Percentiles rank a stretch among this genome's conserved stretches.
phyloP scores from a whole-genome alignment of 2,113 vertebrate species.

The Corydoras sp. region DNA sequence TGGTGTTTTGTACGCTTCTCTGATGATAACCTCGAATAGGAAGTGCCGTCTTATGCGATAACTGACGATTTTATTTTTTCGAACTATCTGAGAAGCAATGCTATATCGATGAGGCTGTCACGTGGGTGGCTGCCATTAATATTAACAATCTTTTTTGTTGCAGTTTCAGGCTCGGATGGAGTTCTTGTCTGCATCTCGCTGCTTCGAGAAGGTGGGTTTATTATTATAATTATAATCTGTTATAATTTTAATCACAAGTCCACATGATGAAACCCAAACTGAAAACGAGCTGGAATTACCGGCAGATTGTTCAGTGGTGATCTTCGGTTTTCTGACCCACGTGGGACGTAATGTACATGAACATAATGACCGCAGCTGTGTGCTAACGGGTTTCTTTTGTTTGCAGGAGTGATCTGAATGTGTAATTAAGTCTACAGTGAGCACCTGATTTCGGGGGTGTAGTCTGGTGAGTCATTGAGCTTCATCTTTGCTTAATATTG shows the following conservation, averaged over 20 bases:
- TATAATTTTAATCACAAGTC: not conserved
- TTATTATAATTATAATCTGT: too few species aligned
- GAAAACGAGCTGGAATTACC: slow-evolving; percentile 77
- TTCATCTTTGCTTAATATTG: too few species aligned
- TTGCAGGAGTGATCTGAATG: too few species aligned
- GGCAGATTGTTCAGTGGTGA: slow-evolving; percentile 79
- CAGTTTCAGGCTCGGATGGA: not conserved
- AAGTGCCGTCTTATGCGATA: slow-evolving; percentile 94
- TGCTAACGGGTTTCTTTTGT: too few species aligned
- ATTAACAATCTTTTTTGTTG: not conserved
- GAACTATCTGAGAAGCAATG: slow-evolving; percentile 22
- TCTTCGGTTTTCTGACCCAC: slow-evolving; percentile 66
- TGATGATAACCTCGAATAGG: slow-evolving; percentile 85
- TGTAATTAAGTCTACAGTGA: too few species aligned
- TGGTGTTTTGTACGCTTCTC: slow-evolving; percentile 14
- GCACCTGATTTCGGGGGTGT: too few species aligned
- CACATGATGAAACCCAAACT: slow-evolving; percentile 47
- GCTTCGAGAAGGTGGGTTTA: not conserved
- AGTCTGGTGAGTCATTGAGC: too few species aligned
- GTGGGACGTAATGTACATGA: too few species aligned
- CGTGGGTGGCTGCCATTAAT: too few species aligned
- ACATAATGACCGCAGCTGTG: too few species aligned
- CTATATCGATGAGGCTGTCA: slow-evolving; percentile 30
- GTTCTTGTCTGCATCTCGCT: not conserved
- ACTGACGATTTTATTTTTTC: slow-evolving; percentile 76